Evolutionary conservation across 2,888 invertebrate species (phyloP), one percentile per base, ranked within the genome.

Genomic region (Pammene fasciana): DNA sequence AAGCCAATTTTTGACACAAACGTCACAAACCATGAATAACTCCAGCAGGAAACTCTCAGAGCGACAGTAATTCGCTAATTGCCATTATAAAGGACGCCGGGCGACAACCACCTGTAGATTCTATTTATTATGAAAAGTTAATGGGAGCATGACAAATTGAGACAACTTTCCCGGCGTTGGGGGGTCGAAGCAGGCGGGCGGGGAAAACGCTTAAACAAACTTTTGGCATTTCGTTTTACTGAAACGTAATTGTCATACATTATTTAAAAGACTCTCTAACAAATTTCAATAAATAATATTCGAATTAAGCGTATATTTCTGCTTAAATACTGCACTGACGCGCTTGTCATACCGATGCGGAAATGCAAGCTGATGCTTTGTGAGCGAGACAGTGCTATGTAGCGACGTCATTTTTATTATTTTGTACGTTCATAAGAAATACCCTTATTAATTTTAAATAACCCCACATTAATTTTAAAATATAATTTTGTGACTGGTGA

Each of bases 121-220:
- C 68, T 52, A 52, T 68, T 68, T 68, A 57, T 68, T 68, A 64
- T 65, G 68, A 65, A 57, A 68, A 65, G 68, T 68, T 68, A 68
- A 65, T 54, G 68, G 73, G 43, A 61, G 52, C 56, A 60, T 72
- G 74, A 73, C 72, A 75, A 73, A 75, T 74, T 73, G 73, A 65
- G 71, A 72, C 65, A 71, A 72, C 74, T 75, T 75, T 64, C 71
- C 70, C 54, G 56, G 56, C 67, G 65, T 43, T 61, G 68, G 36
- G 14, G 45, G 46, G 57, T 18, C 10, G 56, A 10, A 13, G 46
- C 50, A 65, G 54, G n/a, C 57, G 50, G 41, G 65, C 57, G 56
- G 60, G 48, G 34, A 48, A 65, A 65, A 46, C 57, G 41, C 26
- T 41, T 38, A 13, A 7, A 18, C 16, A 7, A 11, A 48, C n/a